phyloP scores from a whole-genome alignment of 2,888 invertebrate species.

The Lasioglossum morio region DNA sequence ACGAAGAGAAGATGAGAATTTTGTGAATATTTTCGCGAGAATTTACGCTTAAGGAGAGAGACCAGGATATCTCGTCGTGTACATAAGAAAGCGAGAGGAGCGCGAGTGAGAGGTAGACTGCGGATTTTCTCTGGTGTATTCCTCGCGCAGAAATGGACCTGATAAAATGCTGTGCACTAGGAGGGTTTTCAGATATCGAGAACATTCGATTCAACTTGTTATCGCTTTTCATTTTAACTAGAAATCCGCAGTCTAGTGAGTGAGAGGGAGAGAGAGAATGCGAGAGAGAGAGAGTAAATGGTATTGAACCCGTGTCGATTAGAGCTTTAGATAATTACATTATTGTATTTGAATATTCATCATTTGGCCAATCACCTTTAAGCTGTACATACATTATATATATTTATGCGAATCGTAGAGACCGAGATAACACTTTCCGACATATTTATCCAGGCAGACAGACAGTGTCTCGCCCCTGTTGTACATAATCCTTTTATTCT shows the following conservation, averaged over 20 bases:
- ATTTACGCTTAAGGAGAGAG: conserved; percentile 60
- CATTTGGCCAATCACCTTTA: conserved; percentile 27
- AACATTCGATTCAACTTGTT: not conserved
- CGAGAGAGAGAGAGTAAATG: not conserved
- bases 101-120: not conserved
- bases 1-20: not conserved
- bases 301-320: not conserved
- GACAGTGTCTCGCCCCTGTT: conserved; percentile 34
- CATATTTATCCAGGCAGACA: conserved; percentile 46
- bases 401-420: conserved; percentile 58
- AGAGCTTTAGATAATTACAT: not conserved
- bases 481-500: conserved; percentile 60
- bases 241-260: not conserved
- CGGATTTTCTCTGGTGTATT: not conserved
- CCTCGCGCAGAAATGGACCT: too few species aligned
- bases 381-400: conserved; percentile 56
- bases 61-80: conserved; percentile 54
- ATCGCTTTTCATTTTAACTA: not conserved
- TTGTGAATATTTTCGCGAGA: conserved; percentile 3
- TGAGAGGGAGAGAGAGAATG: not conserved
- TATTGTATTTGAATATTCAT: conserved; percentile 38
- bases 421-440: conserved; percentile 49
- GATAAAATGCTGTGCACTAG: not conserved
- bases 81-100: conserved; percentile 30
- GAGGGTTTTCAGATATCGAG: not conserved